Evolutionary conservation across 2,113 vertebrate genomes (phyloP), one percentile per base, ranked within the genome.

Genomic region (Delphinapterus leucas): DNA sequence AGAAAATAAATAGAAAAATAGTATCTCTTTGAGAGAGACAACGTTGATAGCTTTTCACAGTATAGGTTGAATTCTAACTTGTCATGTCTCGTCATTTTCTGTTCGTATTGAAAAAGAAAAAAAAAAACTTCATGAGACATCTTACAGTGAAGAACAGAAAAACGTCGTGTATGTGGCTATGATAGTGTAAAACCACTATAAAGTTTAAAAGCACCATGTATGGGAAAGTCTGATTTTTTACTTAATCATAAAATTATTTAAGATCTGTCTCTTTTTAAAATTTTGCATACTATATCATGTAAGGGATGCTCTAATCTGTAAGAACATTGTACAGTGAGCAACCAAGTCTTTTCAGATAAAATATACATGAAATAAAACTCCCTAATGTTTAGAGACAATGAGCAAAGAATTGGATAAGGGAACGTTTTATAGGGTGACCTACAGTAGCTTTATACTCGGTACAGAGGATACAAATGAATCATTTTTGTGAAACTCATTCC

Each of bases 1-100:
- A 31, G 25, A n/a, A 94, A 31, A n/a, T 61, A 87, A 18, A 41
- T 3, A 49, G 74, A 61, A 89, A 18, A 60, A 55, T 10, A 20
- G 2, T 20, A n/a, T 63, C 20, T 44, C n/a, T 79, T 49, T 88
- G 77, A 79, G 17, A 88, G 71, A 82, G 36, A 82, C 26, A 79
- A 47, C 3, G 18, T 10, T 63, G 58, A 47, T 79, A 65, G 0
- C 47, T 83, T 63, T 77, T 73, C 28, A 80, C 15, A 73, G 15
- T n/a, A 86, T 71, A 83, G 23, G 26, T 21, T 95, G 92, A 93
- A 68, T 95, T 93, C 6, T 93, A 85, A 91, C 18, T 63, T 82
- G 38, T 61, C 20, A 73, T 61, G 6, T 2, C 1, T 44, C 90
- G 3, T 70, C 33, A 83, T 8, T 13, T 13, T 81, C 2, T 61